Conservation (phyloP, 2,888 invertebrate species). For the Orgyia antiqua region DNA sequence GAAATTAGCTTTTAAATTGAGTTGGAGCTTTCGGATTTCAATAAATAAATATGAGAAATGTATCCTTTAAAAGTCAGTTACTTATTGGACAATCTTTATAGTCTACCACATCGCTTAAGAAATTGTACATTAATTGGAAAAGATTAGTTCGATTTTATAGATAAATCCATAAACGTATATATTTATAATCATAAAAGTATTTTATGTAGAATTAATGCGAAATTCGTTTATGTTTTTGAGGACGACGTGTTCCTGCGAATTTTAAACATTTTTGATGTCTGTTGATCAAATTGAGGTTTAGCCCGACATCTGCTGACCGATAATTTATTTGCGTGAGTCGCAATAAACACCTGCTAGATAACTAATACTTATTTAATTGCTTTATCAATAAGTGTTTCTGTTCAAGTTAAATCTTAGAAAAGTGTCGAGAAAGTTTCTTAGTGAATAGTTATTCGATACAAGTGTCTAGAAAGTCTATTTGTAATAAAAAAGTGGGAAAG, state of each 20-base stretch:
- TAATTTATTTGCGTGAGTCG: conserved; percentile 18
- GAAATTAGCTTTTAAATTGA: conserved; percentile 16
- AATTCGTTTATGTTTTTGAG: conserved; percentile 13
- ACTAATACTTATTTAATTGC: conserved; percentile 21
- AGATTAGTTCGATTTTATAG: no score
- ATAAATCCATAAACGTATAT: conserved; percentile 19
- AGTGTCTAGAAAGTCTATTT: no score
- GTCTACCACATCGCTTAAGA: no score
- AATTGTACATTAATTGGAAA: no score
- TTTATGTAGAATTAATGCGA: conserved; percentile 21
- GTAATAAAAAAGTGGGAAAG: no score
- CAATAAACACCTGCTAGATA: conserved; percentile 17
- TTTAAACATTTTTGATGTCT: conserved; percentile 18
- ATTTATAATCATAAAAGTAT: conserved; percentile 22
- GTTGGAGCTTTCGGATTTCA: conserved; percentile 7
- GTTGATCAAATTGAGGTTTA: conserved; percentile 31
- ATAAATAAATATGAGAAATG: conserved; percentile 7
- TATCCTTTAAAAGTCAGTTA: conserved; percentile 8
- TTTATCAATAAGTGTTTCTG: conserved; percentile 19
- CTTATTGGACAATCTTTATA: conserved; percentile 1
- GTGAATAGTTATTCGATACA: no score
- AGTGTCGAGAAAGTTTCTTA: conserved; percentile 13
- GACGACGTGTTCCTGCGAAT: conserved; percentile 23
- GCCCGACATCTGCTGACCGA: conserved; percentile 27
- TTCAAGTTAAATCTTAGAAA: conserved; percentile 7